Percentiles rank a stretch among this genome's conserved stretches.
Evolutionary conservation across 1,140 invertebrate species (phyloP).

Genomic region (Anadara kagoshimensis): DNA sequence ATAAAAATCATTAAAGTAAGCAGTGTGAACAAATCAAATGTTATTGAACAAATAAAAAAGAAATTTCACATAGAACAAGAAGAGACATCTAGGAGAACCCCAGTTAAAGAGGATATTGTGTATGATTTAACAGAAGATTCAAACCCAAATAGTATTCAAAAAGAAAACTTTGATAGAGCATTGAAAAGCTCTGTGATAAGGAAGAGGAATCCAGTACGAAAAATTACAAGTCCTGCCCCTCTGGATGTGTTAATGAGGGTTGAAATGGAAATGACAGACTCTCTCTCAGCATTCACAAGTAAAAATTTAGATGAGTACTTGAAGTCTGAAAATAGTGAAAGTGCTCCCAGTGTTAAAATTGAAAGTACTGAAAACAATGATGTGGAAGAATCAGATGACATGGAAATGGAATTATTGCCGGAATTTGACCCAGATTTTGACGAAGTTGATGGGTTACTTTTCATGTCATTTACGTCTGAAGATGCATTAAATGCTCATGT

Average conservation of each 20-base stretch:
- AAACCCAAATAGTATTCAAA: neutral
- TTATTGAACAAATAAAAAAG: too few relatives aligned
- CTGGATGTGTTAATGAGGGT: conserved; percentile 21
- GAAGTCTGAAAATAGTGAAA: conserved; percentile 9
- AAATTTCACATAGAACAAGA: neutral
- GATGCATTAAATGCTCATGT: conserved; percentile 61
- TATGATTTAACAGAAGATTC: neutral
- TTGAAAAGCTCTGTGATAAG: neutral
- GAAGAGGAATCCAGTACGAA: neutral
- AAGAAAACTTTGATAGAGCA: neutral
- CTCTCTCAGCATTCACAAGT: conserved; percentile 28
- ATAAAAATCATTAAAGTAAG: too few relatives aligned
- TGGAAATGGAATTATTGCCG: conserved; percentile 1
- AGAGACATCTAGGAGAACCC: neutral
- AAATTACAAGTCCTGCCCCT: conserved; percentile 23
- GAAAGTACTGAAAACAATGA: conserved; percentile 1
- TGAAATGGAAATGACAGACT: conserved; percentile 24
- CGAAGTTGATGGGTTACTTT: conserved; percentile 65
- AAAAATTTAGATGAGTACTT: conserved; percentile 26
- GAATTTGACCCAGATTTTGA: conserved; percentile 67
- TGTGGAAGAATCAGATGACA: conserved; percentile 6
- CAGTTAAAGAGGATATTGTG: neutral
- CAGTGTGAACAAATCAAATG: too few relatives aligned
- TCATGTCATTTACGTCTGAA: conserved; percentile 65
- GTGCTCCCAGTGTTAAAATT: conserved; percentile 6